Conservation (phyloP, 2,888 invertebrate genomes). For the Zygogramma bicolorata region DNA sequence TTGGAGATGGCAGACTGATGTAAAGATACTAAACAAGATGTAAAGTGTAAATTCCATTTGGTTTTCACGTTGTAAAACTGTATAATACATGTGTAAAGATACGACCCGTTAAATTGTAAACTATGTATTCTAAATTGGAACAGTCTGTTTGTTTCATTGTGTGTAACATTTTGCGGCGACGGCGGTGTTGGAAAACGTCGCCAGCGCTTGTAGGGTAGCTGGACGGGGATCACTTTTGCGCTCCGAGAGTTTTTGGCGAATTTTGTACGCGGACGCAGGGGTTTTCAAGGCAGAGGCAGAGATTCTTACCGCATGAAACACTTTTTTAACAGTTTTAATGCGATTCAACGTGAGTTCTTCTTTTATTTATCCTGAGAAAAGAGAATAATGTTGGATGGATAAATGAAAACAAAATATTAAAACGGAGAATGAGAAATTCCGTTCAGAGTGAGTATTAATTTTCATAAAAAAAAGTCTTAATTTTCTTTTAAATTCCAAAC, state of each 20-base stretch:
- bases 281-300: no score
- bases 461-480: no score
- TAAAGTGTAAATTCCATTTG: constrained; percentile 68
- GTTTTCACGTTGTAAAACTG: constrained; percentile 65
- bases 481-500: no score
- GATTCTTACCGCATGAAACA: no score
- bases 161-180: constrained; percentile 46
- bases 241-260: constrained; percentile 49
- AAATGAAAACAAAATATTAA: no score
- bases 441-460: no score
- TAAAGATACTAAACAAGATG: constrained; percentile 67
- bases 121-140: constrained; percentile 56
- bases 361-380: no score
- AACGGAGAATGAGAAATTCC: no score
- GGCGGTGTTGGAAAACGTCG: constrained; percentile 30
- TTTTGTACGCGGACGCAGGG: constrained; percentile 18
- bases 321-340: no score
- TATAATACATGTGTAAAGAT: constrained; percentile 67
- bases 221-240: constrained; percentile 68
- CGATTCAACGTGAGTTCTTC: no score
- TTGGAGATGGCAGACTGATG: constrained; percentile 66
- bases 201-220: constrained; percentile 66
- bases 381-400: no score
- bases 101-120: constrained; percentile 65
- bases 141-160: constrained; percentile 50